phyloP scores from a whole-genome alignment of 2,797 vertebrate species.

The Moxostoma hubbsi region DNA sequence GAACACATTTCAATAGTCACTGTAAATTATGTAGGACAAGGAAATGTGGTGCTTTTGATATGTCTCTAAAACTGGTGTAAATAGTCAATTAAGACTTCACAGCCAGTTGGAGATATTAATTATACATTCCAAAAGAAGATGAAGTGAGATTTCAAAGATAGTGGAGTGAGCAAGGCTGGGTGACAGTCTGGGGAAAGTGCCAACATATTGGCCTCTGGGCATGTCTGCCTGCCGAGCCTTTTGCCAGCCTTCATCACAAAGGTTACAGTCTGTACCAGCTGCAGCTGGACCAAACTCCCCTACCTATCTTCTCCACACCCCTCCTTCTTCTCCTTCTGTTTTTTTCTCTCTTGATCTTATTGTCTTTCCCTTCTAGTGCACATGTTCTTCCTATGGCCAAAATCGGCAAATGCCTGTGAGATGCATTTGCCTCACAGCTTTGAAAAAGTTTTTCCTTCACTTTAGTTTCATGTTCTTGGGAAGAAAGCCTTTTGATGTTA shows the following conservation, averaged over 20 bases:
- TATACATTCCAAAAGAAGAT: constrained; percentile 58
- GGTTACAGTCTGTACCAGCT: constrained; percentile 58
- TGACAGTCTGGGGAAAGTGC: constrained; percentile 58
- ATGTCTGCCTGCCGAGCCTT: constrained; percentile 54
- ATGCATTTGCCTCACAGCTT: not conserved
- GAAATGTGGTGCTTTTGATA: constrained; percentile 38
- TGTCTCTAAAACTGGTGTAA: constrained; percentile 55
- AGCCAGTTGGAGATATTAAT: constrained; percentile 59
- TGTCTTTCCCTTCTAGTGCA: not conserved
- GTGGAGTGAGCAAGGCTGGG: constrained; percentile 50
- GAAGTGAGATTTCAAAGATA: constrained; percentile 56
- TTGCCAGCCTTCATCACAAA: constrained; percentile 57
- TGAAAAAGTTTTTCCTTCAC: not conserved
- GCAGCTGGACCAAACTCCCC: constrained; percentile 53
- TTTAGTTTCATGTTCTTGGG: not conserved
- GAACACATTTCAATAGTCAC: constrained; percentile 29
- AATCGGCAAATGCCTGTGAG: constrained; percentile 1
- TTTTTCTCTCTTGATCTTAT: constrained; percentile 9
- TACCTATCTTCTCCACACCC: not conserved
- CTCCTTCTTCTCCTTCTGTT: constrained; percentile 9
- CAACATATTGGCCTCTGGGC: constrained; percentile 56
- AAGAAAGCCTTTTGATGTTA: not conserved
- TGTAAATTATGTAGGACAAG: constrained; percentile 26
- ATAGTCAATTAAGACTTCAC: constrained; percentile 54
- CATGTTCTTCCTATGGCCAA: constrained; percentile 13